Percentiles rank a stretch among this genome's conserved stretches.
Evolutionary conservation across 2,797 vertebrate genomes (phyloP).

Genomic region (Tamandua tetradactyla): DNA sequence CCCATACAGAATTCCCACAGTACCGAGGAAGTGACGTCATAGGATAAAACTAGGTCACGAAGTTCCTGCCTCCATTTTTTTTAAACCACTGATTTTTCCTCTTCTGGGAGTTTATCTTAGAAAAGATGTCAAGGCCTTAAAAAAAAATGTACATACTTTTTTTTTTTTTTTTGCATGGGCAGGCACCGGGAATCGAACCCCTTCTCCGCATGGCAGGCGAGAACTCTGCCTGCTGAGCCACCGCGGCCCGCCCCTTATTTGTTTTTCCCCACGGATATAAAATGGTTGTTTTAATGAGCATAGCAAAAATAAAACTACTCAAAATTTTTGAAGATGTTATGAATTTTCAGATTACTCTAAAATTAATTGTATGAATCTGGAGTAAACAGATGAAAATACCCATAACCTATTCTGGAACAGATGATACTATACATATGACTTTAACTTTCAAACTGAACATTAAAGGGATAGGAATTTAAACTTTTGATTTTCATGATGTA

Average conservation of each 20-base stretch:
- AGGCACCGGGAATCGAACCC: no score
- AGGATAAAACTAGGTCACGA: background rate
- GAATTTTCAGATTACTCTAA: background rate
- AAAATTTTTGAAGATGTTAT: conserved; percentile 15
- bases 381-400: background rate
- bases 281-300: background rate
- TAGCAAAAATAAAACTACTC: conserved; percentile 3
- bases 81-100: conserved; percentile 13
- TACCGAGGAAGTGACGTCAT: background rate
- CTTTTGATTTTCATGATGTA: conserved; percentile 3
- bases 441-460: background rate
- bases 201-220: no score
- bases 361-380: background rate
- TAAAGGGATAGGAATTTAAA: background rate
- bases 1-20: background rate
- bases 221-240: no score
- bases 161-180: no score
- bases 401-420: background rate
- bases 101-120: background rate
- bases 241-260: no score
- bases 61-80: background rate
- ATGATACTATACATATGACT: background rate
- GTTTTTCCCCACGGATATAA: background rate
- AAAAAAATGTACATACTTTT: no score
- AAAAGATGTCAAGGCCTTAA: background rate